Evolutionary conservation across 2,888 invertebrate genomes (phyloP).

Genomic region (Agrotis exclamationis): DNA sequence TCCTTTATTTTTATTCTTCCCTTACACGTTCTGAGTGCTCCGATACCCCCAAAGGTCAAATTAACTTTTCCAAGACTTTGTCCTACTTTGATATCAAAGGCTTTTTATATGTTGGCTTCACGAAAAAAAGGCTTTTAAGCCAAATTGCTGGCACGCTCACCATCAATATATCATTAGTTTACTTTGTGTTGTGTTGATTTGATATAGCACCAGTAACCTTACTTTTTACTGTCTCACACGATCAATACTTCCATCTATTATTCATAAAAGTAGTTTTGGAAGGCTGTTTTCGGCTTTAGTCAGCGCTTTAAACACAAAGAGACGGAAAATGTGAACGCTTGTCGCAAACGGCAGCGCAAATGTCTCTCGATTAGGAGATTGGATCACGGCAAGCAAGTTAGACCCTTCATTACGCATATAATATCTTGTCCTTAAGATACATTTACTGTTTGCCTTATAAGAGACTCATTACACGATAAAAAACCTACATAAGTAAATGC

Average conservation of each 20-base stretch:
- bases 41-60: conserved; percentile 41
- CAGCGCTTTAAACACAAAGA: conserved; percentile 10
- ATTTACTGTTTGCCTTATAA: conserved; percentile 25
- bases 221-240: conserved; percentile 34
- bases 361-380: conserved; percentile 36
- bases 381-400: conserved; percentile 47
- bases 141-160: conserved; percentile 31
- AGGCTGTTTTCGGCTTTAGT: conserved; percentile 1
- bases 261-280: conserved; percentile 37
- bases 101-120: conserved; percentile 24
- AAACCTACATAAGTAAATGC: conserved; percentile 20
- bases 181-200: conserved; percentile 28
- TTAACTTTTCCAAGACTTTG: conserved; percentile 26
- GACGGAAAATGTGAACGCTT: conserved; percentile 14
- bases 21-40: conserved; percentile 17
- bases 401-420: conserved; percentile 40
- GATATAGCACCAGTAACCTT: conserved; percentile 12
- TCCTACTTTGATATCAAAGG: conserved; percentile 27
- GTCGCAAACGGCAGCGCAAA: conserved; percentile 19
- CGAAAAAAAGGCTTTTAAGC: conserved; percentile 27
- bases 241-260: conserved; percentile 53
- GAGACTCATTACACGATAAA: conserved; percentile 40
- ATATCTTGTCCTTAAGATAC: conserved; percentile 41
- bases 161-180: conserved; percentile 40
- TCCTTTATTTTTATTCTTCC: background rate